Base-by-base conservation (phyloP, 2,888 invertebrate species). In the Plagodis pulveraria region DNA sequence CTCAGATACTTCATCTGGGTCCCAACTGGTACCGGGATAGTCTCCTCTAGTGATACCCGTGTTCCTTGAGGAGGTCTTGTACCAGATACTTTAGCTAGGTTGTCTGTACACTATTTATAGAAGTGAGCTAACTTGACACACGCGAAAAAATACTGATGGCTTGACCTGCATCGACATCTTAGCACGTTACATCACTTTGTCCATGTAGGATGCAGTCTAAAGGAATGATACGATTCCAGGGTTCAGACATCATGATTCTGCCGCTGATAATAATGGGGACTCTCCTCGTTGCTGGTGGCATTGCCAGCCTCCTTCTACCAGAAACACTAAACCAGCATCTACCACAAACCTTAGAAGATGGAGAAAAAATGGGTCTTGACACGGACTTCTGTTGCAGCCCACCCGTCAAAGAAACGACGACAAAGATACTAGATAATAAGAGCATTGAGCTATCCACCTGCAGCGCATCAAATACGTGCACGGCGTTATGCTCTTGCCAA, bases 251-350 rank as follows among this genome's bases (percentile, higher is more conserved):
- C 89, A 91, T 96, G 82, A 95, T 96, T 4, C 87, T 97, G 10
- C 97, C 97, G 0, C 85, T 97, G 53, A 94, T 97, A 55, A 95
- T 97, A 62, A 97, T 97, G 96, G 97, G 97, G 0, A 91, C 91
- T 0, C 87, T 97, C 71, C 86, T 97, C 48, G 94, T 97, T 10
- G 90, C 95, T 0, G 97, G 97, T 22, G 97, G 97, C 5, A 91
- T 95, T 45, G 94, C 95, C 45, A 96, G 96, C 56, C 89, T 97
- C 32, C 93, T 96, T 46, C 91, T 97, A 36, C 97, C 97, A 0
- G 97, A 97, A 90, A 97, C 97, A 0, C 88, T 96, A 36, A 95
- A 96, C 71, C 95, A 95, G 74, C 95, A 95, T 76, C 93, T 97
- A 11, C 97, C 97, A 0, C 96, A 97, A 87, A 96, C 96, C 0